Percentiles rank a stretch among this genome's conserved stretches.
Evolutionary conservation across 2,888 invertebrate genomes (phyloP).

Genomic region (Malthinus seriepunctatus): DNA sequence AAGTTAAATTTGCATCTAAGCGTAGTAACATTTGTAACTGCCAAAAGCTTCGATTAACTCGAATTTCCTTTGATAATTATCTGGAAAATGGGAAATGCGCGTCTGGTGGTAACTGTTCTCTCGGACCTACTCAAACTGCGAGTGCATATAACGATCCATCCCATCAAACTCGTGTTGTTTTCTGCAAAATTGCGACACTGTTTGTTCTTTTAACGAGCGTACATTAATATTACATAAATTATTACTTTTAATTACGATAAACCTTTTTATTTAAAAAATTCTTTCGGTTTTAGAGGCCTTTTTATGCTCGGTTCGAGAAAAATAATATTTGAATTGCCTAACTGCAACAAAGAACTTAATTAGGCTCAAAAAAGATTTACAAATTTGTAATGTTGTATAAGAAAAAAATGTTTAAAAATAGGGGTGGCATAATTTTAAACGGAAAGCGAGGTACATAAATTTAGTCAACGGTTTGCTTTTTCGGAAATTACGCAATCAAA

Average conservation of each 20-base stretch:
- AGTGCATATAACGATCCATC: slow-evolving; percentile 36
- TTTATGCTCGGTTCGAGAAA: too few species aligned
- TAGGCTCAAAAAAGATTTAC: too few species aligned
- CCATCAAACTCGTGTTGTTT: slow-evolving; percentile 32
- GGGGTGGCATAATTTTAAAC: slow-evolving; percentile 1
- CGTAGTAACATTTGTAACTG: not conserved
- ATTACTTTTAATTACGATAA: too few species aligned
- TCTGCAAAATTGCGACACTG: slow-evolving; percentile 32
- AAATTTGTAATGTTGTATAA: too few species aligned
- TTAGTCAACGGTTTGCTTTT: not conserved
- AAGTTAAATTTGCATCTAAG: slow-evolving; percentile 1
- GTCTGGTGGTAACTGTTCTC: slow-evolving; percentile 16
- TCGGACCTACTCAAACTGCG: slow-evolving; percentile 15
- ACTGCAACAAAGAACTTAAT: too few species aligned
- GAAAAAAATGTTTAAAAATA: not conserved
- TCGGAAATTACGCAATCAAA: slow-evolving; percentile 6
- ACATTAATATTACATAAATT: slow-evolving; percentile 4
- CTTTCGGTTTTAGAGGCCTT: too few species aligned
- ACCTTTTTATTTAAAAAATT: too few species aligned
- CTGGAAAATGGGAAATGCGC: slow-evolving; percentile 9
- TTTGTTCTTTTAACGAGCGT: slow-evolving; percentile 29
- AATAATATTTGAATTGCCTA: too few species aligned
- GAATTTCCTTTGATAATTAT: slow-evolving; percentile 13
- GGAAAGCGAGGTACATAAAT: slow-evolving; percentile 3
- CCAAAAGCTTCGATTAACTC: not conserved